phyloP scores from a whole-genome alignment of 2,113 vertebrate species.

The Phyllostomus hastatus region DNA sequence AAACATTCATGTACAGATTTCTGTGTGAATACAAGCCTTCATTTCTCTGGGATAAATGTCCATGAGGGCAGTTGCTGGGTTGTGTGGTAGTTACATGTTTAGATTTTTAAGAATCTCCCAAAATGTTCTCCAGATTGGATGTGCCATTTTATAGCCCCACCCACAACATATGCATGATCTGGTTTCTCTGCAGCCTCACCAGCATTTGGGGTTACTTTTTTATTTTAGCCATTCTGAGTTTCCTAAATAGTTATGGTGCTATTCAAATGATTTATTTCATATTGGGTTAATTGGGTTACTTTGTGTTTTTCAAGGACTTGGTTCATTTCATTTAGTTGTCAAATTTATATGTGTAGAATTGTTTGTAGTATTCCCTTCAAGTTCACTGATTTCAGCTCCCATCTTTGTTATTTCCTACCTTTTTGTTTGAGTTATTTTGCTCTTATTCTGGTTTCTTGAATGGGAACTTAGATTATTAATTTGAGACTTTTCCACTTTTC shows the following conservation, averaged over 20 bases:
- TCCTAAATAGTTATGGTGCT: not conserved
- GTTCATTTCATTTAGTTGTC: not conserved
- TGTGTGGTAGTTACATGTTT: not conserved
- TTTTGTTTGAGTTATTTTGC: not conserved
- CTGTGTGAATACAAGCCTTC: not conserved
- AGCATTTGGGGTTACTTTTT: not conserved
- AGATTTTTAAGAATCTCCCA: not conserved
- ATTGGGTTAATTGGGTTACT: not conserved
- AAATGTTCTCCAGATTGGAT: not conserved
- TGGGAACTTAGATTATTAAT: not conserved
- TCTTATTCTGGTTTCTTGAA: not conserved
- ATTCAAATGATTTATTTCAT: not conserved
- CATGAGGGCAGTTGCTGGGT: not conserved
- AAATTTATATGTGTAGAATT: not conserved
- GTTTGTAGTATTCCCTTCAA: not conserved
- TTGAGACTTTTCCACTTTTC: not conserved
- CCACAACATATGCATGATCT: not conserved
- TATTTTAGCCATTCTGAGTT: not conserved
- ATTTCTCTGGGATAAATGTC: not conserved
- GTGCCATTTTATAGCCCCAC: not conserved
- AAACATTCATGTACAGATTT: constrained; percentile 1
- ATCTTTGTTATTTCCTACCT: not conserved
- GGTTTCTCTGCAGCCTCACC: not conserved
- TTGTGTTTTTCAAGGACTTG: not conserved
- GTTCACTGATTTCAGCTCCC: not conserved